phyloP scores from a whole-genome alignment of 30 jellyfish, hydroid and myxozoan genomes.

The Sanderia malayensis region DNA sequence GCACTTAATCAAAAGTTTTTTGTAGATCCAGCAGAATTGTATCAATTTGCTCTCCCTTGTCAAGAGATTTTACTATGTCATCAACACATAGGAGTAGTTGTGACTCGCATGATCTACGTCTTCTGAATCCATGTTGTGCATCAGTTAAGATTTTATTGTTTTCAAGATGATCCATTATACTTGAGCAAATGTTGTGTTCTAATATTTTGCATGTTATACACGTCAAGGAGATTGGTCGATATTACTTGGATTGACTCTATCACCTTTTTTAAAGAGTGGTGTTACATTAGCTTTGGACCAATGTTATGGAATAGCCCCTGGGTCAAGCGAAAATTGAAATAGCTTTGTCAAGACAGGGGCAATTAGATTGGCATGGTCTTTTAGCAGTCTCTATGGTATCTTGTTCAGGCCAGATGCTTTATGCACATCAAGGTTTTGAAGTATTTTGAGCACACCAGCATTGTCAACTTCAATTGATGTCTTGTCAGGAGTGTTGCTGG shows the following conservation, averaged over 20 bases:
- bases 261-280: slow-evolving; percentile 34
- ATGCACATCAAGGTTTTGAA: slow-evolving; percentile 13
- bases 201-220: slow-evolving; percentile 36
- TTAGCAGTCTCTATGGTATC: slow-evolving; percentile 8
- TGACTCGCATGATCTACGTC: neutral
- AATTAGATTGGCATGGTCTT: slow-evolving; percentile 20
- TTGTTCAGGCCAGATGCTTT: slow-evolving; percentile 38
- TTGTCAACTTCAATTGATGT: slow-evolving; percentile 24
- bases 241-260: slow-evolving; percentile 25
- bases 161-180: slow-evolving; percentile 14
- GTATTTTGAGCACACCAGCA: slow-evolving; percentile 18
- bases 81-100: neutral
- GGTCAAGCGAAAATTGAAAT: slow-evolving; percentile 12
- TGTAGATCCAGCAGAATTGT: neutral
- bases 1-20: slow-evolving; percentile 1
- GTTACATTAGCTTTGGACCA: slow-evolving; percentile 33
- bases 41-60: neutral
- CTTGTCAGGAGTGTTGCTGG: slow-evolving; percentile 15
- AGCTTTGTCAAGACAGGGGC: slow-evolving; percentile 4
- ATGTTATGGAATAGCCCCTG: slow-evolving; percentile 2
- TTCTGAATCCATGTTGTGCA: slow-evolving; percentile 16
- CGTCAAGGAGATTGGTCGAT: slow-evolving; percentile 47
- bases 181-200: slow-evolving; percentile 32
- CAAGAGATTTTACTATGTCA: neutral
- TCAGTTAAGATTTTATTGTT: neutral